A percentile compares a stretch with the other conserved stretches of the same genome.
phyloP scores from a whole-genome alignment of 2,113 vertebrate genomes.

The Columba livia region DNA sequence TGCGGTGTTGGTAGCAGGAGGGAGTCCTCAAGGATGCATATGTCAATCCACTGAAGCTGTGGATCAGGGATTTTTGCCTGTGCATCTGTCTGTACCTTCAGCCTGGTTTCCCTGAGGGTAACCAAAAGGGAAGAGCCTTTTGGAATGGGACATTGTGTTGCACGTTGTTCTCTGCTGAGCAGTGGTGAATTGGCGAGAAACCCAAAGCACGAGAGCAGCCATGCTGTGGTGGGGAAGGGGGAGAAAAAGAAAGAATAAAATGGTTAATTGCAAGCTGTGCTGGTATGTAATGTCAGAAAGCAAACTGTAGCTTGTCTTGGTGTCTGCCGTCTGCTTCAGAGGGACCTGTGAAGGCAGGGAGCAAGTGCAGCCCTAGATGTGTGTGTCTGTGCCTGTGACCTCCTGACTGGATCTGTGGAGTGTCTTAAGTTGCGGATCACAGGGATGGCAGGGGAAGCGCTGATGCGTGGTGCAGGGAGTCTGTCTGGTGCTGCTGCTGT shows the following conservation, averaged over 20 bases:
- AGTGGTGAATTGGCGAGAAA: neutral
- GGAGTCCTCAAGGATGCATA: neutral
- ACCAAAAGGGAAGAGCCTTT: neutral
- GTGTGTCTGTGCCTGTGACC: neutral
- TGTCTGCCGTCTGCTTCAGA: neutral
- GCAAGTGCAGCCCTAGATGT: neutral
- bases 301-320: neutral
- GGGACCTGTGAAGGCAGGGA: neutral
- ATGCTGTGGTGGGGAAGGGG: neutral
- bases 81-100: neutral
- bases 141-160: neutral
- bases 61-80: neutral
- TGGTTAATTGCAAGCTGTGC: neutral
- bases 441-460: neutral
- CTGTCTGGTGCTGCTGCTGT: neutral
- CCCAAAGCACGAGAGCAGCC: neutral
- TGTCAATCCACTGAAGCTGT: neutral
- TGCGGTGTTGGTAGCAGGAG: neutral
- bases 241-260: neutral
- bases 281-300: neutral
- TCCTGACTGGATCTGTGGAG: rapidly evolving
- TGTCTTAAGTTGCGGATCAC: neutral
- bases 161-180: neutral
- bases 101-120: neutral
- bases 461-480: neutral